Evolutionary conservation across 2,888 invertebrate genomes (phyloP), one percentile per base, ranked within the genome.

Genomic region (Ptychoptera contaminata): DNA sequence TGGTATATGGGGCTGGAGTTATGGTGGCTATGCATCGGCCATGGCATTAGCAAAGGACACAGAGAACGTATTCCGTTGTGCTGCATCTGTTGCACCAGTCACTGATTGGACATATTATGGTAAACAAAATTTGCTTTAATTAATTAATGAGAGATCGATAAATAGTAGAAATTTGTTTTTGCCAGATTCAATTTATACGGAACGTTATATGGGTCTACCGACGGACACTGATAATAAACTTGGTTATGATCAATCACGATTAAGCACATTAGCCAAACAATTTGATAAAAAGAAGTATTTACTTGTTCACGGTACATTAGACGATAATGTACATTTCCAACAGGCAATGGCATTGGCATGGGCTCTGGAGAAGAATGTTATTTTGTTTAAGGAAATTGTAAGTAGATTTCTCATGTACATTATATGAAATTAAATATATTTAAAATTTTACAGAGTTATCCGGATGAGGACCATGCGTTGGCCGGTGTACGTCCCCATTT

Each of bases 1-100:
- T 0, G 93, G 87, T 40, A 92, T 97, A 56, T 96, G 93, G 93
- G 97, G 97, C 44, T 96, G 94, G 96, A 93, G 93, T 55, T 97
- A 96, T 65, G 97, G 97, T 11, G 97, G 96, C 2, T 96, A 90
- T 65, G 86, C 90, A 1, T 77, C 93, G 1, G 85, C 86, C 5
- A 79, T 91, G 70, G 85, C 83, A 2, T 69, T 96, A 48, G 90
- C 88, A 1, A 76, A 74, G 38, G 91, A 92, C 51, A 67, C 66
- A 1, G 70, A 73, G 0, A 68, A 72, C 39, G 77, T 86, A 29
- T 94, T 94, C 70, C 81, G 85, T 53, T 97, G 97, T 61, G 97
- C 91, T 1, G 82, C 90, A 44, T 84, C 93, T 3, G 91, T 96
- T 9, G 96, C 96, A 1, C 97, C 97, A 0, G 94, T 97, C 12